Base-by-base conservation (phyloP, 1,140 invertebrate species). In the Coenobita brevimanus region DNA sequence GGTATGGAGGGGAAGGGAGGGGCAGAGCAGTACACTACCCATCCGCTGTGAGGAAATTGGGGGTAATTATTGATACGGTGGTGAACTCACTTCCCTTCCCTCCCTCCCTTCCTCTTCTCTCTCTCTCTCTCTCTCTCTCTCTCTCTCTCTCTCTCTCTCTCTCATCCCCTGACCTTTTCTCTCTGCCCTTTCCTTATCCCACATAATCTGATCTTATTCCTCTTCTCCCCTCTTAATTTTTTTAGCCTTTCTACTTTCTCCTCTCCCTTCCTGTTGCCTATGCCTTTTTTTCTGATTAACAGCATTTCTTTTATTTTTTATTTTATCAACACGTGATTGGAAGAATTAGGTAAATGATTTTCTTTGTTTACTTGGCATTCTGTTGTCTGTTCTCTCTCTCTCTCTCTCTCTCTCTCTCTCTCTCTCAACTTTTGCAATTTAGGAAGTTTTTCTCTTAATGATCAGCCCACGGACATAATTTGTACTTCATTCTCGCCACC, bases 11-110 rank as follows among this genome's bases (percentile, higher is more conserved):
- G 33, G 69, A 33, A 33, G 15, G n/a, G n/a, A 41, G 41, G 41
- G 41, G 75, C 21, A 50, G 2, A 41, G 75, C 46, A 41, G 75
- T 24, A 41, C 43, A 50, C 75, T 78, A n/a, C 75, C 75, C 75
- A 46, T 46, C 75, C 38, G 75, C 46, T 46, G 38, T 46, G 75
- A 78, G 75, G 75, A 78, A 78, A 78, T 78, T 78, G 75, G 43
- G 75, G 75, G 75, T 78, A 78, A 78, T 78, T 78, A 78, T 50
- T 78, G 75, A 78, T 78, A 78, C 75, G 75, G 75, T 79, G 50
- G 76, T 79, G 76, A 57, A 57, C 50, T 50, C 46, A 79, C 76
- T 79, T 60, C 76, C 76, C 50, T 43, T 21, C 24, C 46, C 64
- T 38, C 3, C 73, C 30, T 3, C 3, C n/a, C 15, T 30, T n/a